These are phyloP conservation scores for Thaleichthys pacificus DNA, from an alignment of 2,797 vertebrate genomes.

Conservation along the genomic window DNA sequence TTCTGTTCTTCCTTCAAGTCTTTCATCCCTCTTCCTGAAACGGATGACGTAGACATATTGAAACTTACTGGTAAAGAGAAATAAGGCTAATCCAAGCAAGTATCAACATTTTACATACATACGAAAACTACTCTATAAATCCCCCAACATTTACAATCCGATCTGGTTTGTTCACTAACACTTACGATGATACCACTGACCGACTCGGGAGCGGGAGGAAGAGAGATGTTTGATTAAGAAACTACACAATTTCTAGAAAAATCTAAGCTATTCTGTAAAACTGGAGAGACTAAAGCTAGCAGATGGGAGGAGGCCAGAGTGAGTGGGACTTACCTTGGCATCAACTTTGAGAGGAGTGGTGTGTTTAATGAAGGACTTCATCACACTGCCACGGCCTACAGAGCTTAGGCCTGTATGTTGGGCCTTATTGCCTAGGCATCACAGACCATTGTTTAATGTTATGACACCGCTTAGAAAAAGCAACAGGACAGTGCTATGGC, in stretches of 20 bases:
- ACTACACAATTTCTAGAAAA: neutral
- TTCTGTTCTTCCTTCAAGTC: conserved; percentile 88
- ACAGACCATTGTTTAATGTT: too few species aligned
- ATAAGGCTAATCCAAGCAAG: too few species aligned
- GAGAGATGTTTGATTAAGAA: conserved; percentile 45
- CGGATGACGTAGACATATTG: neutral
- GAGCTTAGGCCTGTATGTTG: conserved; percentile 80
- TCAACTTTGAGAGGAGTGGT: conserved; percentile 82
- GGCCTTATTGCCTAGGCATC: conserved; percentile 79
- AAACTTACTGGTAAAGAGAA: too few species aligned
- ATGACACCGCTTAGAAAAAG: too few species aligned
- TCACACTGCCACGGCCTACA: conserved; percentile 66
- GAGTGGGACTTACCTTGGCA: conserved; percentile 76
- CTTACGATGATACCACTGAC: conserved; percentile 58
- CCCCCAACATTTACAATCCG: conserved; percentile 40
- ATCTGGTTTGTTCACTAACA: conserved; percentile 50
- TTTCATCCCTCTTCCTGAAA: conserved; percentile 88
- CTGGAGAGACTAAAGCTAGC: too few species aligned
- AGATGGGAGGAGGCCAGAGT: too few species aligned
- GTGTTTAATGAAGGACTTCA: conserved; percentile 92
- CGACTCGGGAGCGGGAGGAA: conserved; percentile 57
- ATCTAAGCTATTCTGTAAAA: too few species aligned
- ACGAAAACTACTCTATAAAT: conserved; percentile 2
- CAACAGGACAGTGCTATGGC: neutral
- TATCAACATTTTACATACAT: too few species aligned